These are phyloP conservation scores for Glaucopsyche alexis DNA, from an alignment of 2,888 invertebrate genomes.

Conservation along the genomic window DNA sequence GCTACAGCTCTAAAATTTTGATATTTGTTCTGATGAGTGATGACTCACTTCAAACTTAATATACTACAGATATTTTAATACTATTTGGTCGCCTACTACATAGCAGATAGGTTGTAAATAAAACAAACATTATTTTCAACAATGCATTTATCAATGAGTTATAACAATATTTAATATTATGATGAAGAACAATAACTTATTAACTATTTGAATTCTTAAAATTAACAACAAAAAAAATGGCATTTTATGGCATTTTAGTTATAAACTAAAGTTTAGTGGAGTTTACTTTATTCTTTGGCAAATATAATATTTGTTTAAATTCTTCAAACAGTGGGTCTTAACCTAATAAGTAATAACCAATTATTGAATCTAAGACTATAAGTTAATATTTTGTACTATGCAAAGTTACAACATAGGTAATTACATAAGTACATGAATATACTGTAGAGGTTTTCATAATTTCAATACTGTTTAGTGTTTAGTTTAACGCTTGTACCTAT, in stretches of 20 bases:
- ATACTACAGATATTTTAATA: too few species aligned
- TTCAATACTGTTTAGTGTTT: slow-evolving; percentile 6
- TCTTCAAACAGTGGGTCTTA: neutral
- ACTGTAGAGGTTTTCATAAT: neutral
- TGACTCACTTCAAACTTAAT: too few species aligned
- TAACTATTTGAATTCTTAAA: neutral
- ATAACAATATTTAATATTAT: neutral
- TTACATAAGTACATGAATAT: neutral
- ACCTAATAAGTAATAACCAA: neutral
- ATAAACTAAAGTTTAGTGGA: neutral
- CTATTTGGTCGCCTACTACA: too few species aligned
- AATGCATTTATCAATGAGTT: neutral
- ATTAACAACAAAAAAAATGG: neutral
- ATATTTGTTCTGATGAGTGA: too few species aligned
- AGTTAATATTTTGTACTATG: neutral
- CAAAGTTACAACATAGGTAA: neutral
- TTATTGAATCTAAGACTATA: too few species aligned
- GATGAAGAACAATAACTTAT: neutral
- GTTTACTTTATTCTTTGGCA: neutral
- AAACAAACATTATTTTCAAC: neutral
- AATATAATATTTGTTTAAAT: neutral
- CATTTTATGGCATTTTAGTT: neutral
- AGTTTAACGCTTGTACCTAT: neutral
- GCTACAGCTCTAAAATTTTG: too few species aligned
- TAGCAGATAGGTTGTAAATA: neutral